Conservation (phyloP, 2,113 vertebrate genomes). For the Chauna torquata region DNA sequence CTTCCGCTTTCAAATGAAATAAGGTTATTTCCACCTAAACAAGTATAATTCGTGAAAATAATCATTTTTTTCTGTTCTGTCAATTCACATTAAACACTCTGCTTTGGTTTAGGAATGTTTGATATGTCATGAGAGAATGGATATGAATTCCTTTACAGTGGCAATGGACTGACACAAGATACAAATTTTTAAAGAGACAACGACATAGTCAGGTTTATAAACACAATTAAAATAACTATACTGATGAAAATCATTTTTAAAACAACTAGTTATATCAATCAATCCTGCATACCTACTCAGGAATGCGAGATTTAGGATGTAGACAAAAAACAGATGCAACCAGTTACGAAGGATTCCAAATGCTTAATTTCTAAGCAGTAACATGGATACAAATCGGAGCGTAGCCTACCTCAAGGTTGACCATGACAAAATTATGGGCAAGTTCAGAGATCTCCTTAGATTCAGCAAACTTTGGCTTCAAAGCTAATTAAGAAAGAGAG, state of each 20-base stretch:
- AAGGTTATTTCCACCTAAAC: background rate
- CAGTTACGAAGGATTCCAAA: background rate
- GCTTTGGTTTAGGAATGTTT: background rate
- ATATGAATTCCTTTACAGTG: background rate
- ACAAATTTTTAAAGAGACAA: background rate
- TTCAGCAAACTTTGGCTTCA: slow-evolving; percentile 97
- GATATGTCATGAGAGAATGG: background rate
- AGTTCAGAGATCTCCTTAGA: slow-evolving; percentile 97
- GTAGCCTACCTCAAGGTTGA: slow-evolving; percentile 92
- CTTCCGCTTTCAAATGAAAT: background rate
- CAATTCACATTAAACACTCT: background rate
- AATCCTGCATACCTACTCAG: background rate
- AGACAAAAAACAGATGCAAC: background rate
- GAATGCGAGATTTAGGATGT: background rate
- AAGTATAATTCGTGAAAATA: background rate
- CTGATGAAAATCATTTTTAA: background rate
- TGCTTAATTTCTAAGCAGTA: background rate
- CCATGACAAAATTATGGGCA: slow-evolving; percentile 97
- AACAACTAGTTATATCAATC: background rate
- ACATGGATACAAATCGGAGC: background rate
- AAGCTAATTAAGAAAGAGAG: slow-evolving; percentile 72
- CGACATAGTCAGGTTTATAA: background rate
- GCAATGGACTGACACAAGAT: background rate
- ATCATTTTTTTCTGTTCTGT: background rate
- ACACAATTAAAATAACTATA: background rate